These are phyloP conservation scores for Netelia inedita DNA, from an alignment of 2,888 invertebrate genomes.

Conservation along the genomic window DNA sequence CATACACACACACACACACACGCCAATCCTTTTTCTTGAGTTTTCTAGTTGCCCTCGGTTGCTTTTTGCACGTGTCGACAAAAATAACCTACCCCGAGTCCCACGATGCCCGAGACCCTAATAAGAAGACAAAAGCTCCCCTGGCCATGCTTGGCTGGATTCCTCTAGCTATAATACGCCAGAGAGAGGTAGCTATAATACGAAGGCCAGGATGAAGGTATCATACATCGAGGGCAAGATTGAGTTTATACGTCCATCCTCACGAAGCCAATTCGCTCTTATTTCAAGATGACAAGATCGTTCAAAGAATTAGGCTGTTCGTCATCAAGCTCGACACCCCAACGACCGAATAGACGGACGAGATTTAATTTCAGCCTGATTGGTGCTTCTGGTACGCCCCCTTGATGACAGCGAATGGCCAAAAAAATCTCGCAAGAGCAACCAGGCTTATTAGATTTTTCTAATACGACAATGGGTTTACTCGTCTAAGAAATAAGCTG, in stretches of 20 bases:
- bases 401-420: too few species aligned
- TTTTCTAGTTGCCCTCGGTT: constrained; percentile 1
- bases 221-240: neutral
- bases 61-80: neutral
- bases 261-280: neutral
- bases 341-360: too few species aligned
- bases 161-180: neutral
- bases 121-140: constrained; percentile 28
- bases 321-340: neutral
- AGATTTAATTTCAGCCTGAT: too few species aligned
- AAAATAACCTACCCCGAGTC: constrained; percentile 4
- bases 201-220: neutral
- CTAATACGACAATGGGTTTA: constrained; percentile 5
- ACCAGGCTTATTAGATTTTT: neutral
- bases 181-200: neutral
- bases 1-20: too few species aligned
- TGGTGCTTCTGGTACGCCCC: too few species aligned
- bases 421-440: too few species aligned
- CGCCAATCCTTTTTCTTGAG: neutral
- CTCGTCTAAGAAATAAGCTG: constrained; percentile 18
- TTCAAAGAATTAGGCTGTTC: neutral
- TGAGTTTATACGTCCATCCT: neutral
- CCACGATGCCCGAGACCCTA: neutral
- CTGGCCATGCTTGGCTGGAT: neutral
- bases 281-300: neutral